Percentiles rank a stretch among this genome's conserved stretches.
phyloP scores from a whole-genome alignment of 2,888 invertebrate species.

The Nymphalis urticae region DNA sequence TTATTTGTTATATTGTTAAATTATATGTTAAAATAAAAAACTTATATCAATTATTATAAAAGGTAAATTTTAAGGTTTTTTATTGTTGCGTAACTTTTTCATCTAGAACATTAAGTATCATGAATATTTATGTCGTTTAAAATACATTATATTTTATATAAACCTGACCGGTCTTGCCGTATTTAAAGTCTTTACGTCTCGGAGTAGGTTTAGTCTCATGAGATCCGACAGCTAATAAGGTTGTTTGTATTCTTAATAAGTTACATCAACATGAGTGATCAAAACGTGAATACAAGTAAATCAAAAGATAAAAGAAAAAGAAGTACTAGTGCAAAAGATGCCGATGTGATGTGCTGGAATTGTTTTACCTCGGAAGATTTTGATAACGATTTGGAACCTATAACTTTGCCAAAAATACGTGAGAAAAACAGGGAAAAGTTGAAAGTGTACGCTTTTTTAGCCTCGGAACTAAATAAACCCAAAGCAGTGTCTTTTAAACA shows the following conservation, averaged over 20 bases:
- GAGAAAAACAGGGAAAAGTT: conserved; percentile 59
- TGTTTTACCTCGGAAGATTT: conserved; percentile 57
- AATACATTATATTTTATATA: conserved; percentile 54
- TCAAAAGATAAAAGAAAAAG: conserved; percentile 39
- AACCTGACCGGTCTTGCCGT: conserved; percentile 46
- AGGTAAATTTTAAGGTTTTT: conserved; percentile 18
- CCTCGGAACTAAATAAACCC: conserved; percentile 63
- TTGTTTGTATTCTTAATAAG: conserved; percentile 32
- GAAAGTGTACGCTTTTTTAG: conserved; percentile 65
- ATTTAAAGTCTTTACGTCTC: conserved; percentile 56
- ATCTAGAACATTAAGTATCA: conserved; percentile 48
- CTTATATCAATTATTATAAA: background rate
- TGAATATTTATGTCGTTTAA: conserved; percentile 63
- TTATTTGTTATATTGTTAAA: too few species aligned
- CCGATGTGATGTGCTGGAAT: conserved; percentile 67
- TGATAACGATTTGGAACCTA: conserved; percentile 49
- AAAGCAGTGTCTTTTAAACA: conserved; percentile 66
- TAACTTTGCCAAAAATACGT: conserved; percentile 59
- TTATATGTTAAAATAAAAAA: background rate
- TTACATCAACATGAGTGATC: conserved; percentile 36
- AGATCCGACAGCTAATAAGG: conserved; percentile 36
- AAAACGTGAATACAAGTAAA: conserved; percentile 35
- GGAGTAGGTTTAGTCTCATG: conserved; percentile 55
- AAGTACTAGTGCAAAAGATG: conserved; percentile 44
- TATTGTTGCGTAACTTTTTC: conserved; percentile 53